Conservation (phyloP, 2,888 invertebrate species). For the Listrodromus nycthemerus region DNA sequence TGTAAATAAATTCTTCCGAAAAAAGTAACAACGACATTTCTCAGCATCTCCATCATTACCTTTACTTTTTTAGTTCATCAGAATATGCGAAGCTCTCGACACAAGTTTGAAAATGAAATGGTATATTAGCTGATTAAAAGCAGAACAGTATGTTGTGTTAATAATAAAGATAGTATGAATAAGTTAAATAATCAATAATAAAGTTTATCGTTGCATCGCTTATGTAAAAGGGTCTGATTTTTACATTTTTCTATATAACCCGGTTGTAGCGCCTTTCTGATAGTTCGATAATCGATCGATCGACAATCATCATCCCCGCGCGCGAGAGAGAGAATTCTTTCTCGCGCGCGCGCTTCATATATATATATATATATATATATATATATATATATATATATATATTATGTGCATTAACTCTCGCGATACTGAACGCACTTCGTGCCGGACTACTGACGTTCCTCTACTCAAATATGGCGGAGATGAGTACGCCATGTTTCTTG, state of each 20-base stretch:
- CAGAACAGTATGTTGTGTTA: background rate
- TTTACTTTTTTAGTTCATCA: background rate
- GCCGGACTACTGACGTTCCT: slow-evolving; percentile 81
- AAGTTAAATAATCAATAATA: background rate
- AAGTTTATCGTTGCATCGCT: background rate
- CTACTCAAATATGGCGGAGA: slow-evolving; percentile 83
- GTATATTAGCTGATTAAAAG: background rate
- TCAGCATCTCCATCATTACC: background rate
- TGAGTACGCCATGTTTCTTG: slow-evolving; percentile 84
- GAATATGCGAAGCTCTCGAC: background rate
- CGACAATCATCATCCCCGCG: background rate
- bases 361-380: no score
- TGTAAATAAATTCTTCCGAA: slow-evolving; percentile 14
- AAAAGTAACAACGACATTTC: background rate
- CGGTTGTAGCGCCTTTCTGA: background rate
- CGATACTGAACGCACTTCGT: slow-evolving; percentile 72
- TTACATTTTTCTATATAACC: background rate
- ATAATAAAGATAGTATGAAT: background rate
- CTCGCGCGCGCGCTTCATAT: no score
- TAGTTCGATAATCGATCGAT: background rate
- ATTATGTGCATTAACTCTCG: background rate
- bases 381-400: no score
- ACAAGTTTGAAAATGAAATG: background rate
- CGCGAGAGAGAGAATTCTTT: no score
- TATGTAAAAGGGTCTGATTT: background rate